These are phyloP conservation scores for Leuctra nigra DNA, from an alignment of 2,888 invertebrate species.

Conservation along the genomic window DNA sequence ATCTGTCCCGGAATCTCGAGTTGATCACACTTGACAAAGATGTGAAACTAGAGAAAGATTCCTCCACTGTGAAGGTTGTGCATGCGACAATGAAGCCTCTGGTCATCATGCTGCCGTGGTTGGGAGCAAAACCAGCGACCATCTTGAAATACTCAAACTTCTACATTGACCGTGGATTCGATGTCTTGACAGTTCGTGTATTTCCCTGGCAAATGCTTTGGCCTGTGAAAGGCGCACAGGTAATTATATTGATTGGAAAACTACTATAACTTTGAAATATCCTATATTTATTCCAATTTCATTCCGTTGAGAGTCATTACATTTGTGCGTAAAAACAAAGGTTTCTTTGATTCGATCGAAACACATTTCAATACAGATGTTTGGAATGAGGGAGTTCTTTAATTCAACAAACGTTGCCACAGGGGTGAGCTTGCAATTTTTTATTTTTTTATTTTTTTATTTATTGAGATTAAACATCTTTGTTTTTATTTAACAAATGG, in stretches of 20 bases:
- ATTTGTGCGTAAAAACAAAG: no score
- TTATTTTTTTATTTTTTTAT: no score
- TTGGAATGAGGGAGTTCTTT: no score
- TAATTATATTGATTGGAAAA: constrained; percentile 26
- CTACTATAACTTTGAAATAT: no score
- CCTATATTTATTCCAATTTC: no score
- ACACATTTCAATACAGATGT: no score
- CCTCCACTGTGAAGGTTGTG: neutral
- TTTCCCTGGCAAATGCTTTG: constrained; percentile 41
- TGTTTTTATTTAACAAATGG: no score
- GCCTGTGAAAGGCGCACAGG: constrained; percentile 39
- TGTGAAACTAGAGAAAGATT: constrained; percentile 9
- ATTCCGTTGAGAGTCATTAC: no score
- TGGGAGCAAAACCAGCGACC: constrained; percentile 42
- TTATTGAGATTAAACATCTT: no score
- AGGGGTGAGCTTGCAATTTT: no score
- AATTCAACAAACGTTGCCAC: no score
- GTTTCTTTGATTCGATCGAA: no score
- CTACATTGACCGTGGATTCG: constrained; percentile 42
- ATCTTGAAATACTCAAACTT: constrained; percentile 42
- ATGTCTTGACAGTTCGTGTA: constrained; percentile 41
- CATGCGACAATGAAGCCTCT: constrained; percentile 33
- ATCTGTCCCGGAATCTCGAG: constrained; percentile 62
- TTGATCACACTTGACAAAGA: constrained; percentile 52
- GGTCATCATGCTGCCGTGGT: constrained; percentile 42